Base-by-base conservation (phyloP, 2,113 vertebrate genomes). In the Melanerpes aurifrons region DNA sequence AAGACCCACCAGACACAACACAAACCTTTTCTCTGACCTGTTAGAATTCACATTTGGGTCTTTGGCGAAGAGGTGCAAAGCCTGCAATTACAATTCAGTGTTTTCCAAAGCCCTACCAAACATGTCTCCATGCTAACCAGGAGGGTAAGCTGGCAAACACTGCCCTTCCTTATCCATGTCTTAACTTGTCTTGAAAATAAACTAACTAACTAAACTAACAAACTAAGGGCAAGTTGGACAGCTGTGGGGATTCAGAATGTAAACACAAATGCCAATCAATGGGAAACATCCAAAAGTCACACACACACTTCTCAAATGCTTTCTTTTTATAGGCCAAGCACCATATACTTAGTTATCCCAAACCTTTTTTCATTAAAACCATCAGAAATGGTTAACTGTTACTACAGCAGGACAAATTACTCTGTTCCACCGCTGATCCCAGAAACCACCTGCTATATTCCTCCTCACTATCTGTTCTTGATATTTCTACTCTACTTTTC, bases 1-100 rank as follows among this genome's bases (percentile, higher is more conserved):
- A 91, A 79, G 71, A 91, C 74, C 45, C 78, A 87, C 47, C 61
- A 91, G 88, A 94, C 61, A 92, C 78, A 90, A 50, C 14, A 87
- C 0, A 1, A 89, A 79, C 24, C 73, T 80, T 93, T 91, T 37
- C 56, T 85, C 43, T 68, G 64, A 80, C 86, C 67, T 93, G 69
- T 25, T 82, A 88, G 48, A 89, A 70, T 47, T 96, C 79, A 80
- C 53, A 37, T 63, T 50, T 43, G 28, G 86, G 68, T 68, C 79
- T 80, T 82, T 61, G 67, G 53, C 48, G 72, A 91, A 83, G 75
- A 91, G 37, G 79, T 77, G 87, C 71, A 66, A 92, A 89, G 91
- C 64, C 84, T 82, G 82, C 68, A 85, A 87, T 31, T 57, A 57
- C 59, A 82, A 59, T 79, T 79, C 67, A 61, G 45, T 56, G n/a